Evolutionary conservation across 2,888 invertebrate species (phyloP), one percentile per base, ranked within the genome.

Genomic region (Eucera pruinosa): DNA sequence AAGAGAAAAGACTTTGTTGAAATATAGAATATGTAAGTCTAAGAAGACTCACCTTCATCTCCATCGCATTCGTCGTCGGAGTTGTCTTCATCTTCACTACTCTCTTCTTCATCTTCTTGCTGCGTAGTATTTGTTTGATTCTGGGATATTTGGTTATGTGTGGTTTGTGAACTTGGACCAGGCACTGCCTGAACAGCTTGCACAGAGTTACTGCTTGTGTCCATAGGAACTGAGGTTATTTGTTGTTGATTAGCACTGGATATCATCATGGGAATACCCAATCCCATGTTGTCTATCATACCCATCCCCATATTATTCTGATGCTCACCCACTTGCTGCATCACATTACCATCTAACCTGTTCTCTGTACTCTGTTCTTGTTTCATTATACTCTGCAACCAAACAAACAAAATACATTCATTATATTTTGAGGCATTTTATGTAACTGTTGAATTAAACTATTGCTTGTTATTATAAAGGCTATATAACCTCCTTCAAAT

Each of bases 171-270:
- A 82, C 91, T 92, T 54, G 92, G 87, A 41, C 92, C 91, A 64
- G 91, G 88, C 52, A 91, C 87, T 67, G 88, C 85, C 84, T 91
- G 91, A 69, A 91, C 87, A 65, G 86, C 88, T 84, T 91, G 90
- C 68, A 89, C 89, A 55, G 86, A 75, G 81, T 84, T 89, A 55
- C 86, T 87, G 66, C 86, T 86, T 45, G 89, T 86, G 67, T 91
- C 90, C 88, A 92, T 91, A 89, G 92, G 91, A 89, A 92, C 91
- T 89, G 91, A 88, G 81, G 91, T 88, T 82, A 91, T 89, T 87
- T 89, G 89, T 86, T 90, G 90, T 66, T 90, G 91, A 65, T 81
- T 88, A 43, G 85, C 73, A 57, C 74, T 84, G 62, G 89, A 77
- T 45, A 91, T 90, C 45, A 91, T 90, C 50, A 91, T 87, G 11